A percentile compares a stretch with the other conserved stretches of the same genome.
phyloP scores from a whole-genome alignment of 2,113 vertebrate genomes.

The Serinus canaria region DNA sequence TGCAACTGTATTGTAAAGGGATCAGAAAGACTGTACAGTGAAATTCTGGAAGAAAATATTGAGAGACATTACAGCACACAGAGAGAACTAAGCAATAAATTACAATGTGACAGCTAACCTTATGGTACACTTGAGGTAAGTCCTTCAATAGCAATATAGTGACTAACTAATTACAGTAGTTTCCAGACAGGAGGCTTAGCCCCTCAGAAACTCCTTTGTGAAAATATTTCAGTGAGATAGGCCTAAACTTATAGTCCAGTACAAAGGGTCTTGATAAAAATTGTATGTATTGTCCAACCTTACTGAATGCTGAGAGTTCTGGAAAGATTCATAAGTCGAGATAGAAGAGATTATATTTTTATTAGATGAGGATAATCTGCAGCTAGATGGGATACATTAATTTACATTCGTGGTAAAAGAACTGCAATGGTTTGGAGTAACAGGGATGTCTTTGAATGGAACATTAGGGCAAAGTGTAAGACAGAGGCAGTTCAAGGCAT shows the following conservation, averaged over 20 bases:
- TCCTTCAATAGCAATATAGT: neutral
- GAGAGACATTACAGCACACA: neutral
- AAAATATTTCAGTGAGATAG: neutral
- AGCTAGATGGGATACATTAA: neutral
- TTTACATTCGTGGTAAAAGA: neutral
- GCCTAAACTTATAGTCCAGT: neutral
- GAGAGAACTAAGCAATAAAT: neutral
- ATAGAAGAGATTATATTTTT: neutral
- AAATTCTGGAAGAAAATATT: neutral
- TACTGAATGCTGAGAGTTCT: neutral
- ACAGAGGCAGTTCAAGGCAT: neutral
- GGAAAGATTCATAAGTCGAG: neutral
- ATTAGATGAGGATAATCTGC: neutral
- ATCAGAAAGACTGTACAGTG: neutral
- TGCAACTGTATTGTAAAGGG: neutral
- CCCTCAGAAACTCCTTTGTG: neutral
- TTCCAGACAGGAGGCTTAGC: neutral
- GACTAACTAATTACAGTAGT: neutral
- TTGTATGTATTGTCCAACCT: neutral
- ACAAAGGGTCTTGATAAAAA: neutral
- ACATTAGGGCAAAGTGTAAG: neutral
- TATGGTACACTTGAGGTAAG: neutral
- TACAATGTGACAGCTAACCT: neutral
- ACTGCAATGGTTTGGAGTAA: neutral
- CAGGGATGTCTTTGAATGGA: neutral